phyloP scores from a whole-genome alignment of 2,888 invertebrate species.

The Cyrtodaria siliqua region DNA sequence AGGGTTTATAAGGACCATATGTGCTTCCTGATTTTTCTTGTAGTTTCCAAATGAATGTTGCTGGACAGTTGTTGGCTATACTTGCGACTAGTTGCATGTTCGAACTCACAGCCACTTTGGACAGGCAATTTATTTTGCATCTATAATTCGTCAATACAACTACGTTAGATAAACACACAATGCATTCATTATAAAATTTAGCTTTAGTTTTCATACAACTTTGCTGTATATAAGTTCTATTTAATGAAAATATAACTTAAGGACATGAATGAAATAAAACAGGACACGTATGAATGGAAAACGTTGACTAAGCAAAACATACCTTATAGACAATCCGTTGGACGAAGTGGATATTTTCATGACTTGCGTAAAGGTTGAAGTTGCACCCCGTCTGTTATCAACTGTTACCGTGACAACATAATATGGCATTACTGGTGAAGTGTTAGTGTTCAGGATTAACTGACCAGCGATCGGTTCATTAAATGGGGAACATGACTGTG shows the following conservation, averaged over 20 bases:
- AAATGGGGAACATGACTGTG: too few relatives aligned
- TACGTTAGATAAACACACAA: not conserved
- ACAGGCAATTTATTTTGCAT: conserved; percentile 57
- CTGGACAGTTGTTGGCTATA: too few relatives aligned
- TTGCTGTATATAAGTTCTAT: too few relatives aligned
- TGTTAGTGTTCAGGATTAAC: not conserved
- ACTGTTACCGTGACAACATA: conserved; percentile 4
- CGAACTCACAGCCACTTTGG: conserved; percentile 58
- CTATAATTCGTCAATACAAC: conserved; percentile 22
- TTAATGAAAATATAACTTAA: too few relatives aligned
- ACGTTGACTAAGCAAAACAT: too few relatives aligned
- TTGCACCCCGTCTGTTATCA: too few relatives aligned
- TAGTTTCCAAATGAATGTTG: not conserved
- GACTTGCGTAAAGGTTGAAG: too few relatives aligned
- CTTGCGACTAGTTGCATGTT: conserved; percentile 42
- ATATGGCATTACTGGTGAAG: not conserved
- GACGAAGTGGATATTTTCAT: too few relatives aligned
- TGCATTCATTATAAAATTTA: not conserved
- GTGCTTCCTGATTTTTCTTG: not conserved
- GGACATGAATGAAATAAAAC: too few relatives aligned
- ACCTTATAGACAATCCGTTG: too few relatives aligned
- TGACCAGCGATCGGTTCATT: not conserved
- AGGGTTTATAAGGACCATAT: not conserved
- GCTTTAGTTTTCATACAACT: too few relatives aligned
- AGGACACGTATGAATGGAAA: too few relatives aligned